A percentile compares a stretch with the other conserved stretches of the same genome.
These are phyloP conservation scores for Narcine bancroftii DNA, from an alignment of 2,113 vertebrate species.

Conservation along the genomic window DNA sequence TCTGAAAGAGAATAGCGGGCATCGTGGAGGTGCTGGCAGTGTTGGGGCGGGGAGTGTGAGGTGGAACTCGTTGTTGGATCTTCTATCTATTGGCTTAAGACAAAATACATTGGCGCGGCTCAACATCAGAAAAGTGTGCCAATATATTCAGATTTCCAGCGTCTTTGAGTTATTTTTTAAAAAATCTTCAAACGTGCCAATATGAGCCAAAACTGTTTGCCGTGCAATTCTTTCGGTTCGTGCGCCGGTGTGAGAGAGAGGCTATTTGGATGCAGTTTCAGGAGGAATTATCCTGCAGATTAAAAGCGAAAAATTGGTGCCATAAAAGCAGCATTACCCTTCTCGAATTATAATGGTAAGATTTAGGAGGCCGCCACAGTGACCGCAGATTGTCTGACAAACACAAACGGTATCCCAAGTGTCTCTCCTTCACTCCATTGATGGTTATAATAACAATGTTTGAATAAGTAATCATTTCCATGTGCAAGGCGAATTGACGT, in stretches of 20 bases:
- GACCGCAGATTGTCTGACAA: too few species aligned
- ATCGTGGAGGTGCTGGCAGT: too few species aligned
- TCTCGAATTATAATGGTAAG: background rate
- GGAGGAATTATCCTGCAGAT: background rate
- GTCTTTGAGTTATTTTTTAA: too few species aligned
- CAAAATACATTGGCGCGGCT: background rate
- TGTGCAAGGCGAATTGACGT: background rate
- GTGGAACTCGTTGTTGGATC: background rate
- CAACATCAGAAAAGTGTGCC: background rate
- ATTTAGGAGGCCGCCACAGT: background rate
- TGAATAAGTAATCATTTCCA: background rate
- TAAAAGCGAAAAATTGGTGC: background rate
- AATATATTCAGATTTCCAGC: background rate
- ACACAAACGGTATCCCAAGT: background rate
- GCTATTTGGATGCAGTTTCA: background rate
- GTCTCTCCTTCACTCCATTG: background rate
- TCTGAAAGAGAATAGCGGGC: background rate
- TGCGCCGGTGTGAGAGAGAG: background rate
- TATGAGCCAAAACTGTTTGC: background rate
- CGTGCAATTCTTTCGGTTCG: background rate
- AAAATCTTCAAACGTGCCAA: background rate
- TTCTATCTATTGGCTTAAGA: background rate
- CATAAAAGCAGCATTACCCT: background rate
- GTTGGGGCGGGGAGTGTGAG: background rate
- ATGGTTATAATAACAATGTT: background rate